phyloP scores from a whole-genome alignment of 2,888 invertebrate species.

The Pocota personata region DNA sequence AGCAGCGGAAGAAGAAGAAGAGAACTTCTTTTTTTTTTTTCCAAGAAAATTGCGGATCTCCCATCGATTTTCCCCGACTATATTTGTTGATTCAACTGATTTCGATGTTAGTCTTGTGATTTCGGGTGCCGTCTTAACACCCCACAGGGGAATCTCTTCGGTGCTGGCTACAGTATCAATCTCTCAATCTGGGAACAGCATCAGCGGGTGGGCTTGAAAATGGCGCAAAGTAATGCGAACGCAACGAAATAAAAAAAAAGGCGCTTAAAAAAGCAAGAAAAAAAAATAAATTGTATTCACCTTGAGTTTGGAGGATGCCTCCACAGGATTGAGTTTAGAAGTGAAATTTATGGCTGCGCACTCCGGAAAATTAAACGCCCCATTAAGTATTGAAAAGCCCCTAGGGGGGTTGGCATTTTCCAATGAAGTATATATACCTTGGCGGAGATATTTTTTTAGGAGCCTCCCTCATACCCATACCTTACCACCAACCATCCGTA shows the following conservation, averaged over 20 bases:
- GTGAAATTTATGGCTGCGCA: conserved; percentile 61
- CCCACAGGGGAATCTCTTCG: background rate
- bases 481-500: too few relatives aligned
- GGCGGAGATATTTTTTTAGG: conserved; percentile 6
- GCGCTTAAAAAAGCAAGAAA: conserved; percentile 53
- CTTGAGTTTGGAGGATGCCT: conserved; percentile 35
- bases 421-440: background rate
- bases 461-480: background rate
- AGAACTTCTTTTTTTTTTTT: too few relatives aligned
- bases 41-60: background rate
- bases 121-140: conserved; percentile 16
- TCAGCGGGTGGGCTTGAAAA: conserved; percentile 51
- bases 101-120: conserved; percentile 25
- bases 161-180: conserved; percentile 48
- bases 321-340: conserved; percentile 24
- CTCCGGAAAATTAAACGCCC: conserved; percentile 72
- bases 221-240: conserved; percentile 26
- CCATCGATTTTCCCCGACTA: conserved; percentile 35
- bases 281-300: conserved; percentile 59
- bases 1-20: background rate
- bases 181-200: conserved; percentile 45
- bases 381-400: conserved; percentile 73
- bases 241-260: conserved; percentile 29
- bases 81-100: conserved; percentile 68
- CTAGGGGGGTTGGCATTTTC: conserved; percentile 28